Evolutionary conservation across 2,888 invertebrate species (phyloP).

Genomic region (Agonum fuliginosum): DNA sequence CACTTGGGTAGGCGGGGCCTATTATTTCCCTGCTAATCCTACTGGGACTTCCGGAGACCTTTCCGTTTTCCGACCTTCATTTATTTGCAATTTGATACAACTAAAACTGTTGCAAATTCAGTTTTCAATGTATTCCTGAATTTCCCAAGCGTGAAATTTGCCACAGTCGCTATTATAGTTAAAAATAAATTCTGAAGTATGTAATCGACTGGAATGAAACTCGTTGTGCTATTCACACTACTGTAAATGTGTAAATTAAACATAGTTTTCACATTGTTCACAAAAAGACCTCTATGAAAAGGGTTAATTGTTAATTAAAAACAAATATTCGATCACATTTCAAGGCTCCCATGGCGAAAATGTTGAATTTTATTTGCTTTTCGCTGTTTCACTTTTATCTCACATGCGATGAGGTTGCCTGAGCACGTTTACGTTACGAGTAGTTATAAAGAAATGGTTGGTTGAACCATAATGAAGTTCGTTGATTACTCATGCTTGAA

Average conservation of each 20-base stretch:
- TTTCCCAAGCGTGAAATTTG: too few relatives aligned
- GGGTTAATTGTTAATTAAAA: conserved; percentile 13
- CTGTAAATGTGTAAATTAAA: neutral
- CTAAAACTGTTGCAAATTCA: too few relatives aligned
- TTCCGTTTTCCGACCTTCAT: too few relatives aligned
- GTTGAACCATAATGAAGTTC: neutral
- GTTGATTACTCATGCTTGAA: neutral
- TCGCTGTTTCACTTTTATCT: neutral
- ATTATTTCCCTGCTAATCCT: too few relatives aligned
- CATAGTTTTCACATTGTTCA: conserved; percentile 4
- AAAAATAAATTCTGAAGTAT: too few relatives aligned
- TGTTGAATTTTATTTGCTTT: neutral
- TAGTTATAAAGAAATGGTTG: conserved; percentile 17
- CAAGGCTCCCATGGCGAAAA: neutral
- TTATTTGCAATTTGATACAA: too few relatives aligned
- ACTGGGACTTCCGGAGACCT: too few relatives aligned
- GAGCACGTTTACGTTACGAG: neutral
- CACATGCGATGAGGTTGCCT: neutral
- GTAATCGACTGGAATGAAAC: too few relatives aligned
- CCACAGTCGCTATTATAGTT: too few relatives aligned
- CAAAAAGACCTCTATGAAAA: neutral
- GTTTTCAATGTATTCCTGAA: too few relatives aligned
- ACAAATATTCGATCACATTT: neutral
- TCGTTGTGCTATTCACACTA: neutral
- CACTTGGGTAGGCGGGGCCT: too few relatives aligned